Evolutionary conservation across 2,888 invertebrate species (phyloP).

Genomic region (Dynastes maya): DNA sequence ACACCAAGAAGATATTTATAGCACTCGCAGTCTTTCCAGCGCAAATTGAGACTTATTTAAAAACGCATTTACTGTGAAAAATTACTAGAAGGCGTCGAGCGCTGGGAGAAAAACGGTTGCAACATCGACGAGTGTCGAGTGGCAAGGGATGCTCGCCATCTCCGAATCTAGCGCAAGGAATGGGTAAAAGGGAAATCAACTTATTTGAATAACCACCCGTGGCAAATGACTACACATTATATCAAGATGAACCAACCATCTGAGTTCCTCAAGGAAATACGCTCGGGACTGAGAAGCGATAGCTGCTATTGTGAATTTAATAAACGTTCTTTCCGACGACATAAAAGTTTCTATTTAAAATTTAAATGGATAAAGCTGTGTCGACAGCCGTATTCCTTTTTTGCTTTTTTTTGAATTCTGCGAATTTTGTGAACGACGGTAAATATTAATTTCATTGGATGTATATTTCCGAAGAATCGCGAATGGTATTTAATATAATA

Average conservation of each 20-base stretch:
- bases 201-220: slow-evolving; percentile 61
- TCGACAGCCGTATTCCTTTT: background rate
- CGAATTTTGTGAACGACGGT: too few relatives aligned
- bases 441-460: too few relatives aligned
- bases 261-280: slow-evolving; percentile 49
- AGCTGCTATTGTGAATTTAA: slow-evolving; percentile 45
- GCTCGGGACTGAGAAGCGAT: slow-evolving; percentile 43
- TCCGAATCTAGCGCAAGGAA: slow-evolving; percentile 13
- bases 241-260: slow-evolving; percentile 60
- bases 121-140: background rate
- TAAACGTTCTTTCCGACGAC: slow-evolving; percentile 30
- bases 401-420: too few relatives aligned
- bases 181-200: slow-evolving; percentile 58
- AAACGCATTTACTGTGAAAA: slow-evolving; percentile 56
- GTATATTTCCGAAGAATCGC: too few relatives aligned
- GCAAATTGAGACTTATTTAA: slow-evolving; percentile 33
- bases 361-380: slow-evolving; percentile 18
- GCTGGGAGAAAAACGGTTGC: background rate
- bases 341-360: slow-evolving; percentile 37
- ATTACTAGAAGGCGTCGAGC: slow-evolving; percentile 27
- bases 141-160: background rate
- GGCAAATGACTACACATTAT: slow-evolving; percentile 63
- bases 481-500: too few relatives aligned
- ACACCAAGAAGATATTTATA: too few relatives aligned
- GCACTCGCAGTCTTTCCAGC: background rate